Conservation (phyloP, 2,888 invertebrate species). For the Synanthedon tipuliformis region DNA sequence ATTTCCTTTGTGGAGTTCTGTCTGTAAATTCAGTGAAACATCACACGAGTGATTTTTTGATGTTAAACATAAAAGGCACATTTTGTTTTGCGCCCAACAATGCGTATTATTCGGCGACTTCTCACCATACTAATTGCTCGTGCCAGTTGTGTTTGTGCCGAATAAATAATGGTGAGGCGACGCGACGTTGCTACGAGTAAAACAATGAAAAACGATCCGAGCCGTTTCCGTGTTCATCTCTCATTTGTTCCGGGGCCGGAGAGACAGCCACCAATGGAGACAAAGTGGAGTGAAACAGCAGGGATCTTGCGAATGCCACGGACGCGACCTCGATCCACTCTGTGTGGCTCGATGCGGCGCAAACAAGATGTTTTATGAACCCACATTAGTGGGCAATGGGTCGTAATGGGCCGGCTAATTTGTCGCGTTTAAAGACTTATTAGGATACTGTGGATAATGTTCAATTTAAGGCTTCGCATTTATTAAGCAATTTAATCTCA, state of each 20-base stretch:
- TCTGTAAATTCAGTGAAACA: neutral
- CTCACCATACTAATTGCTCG: conserved; percentile 18
- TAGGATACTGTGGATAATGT: neutral
- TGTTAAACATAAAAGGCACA: neutral
- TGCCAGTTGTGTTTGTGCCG: conserved; percentile 8
- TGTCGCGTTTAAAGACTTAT: conserved; percentile 22
- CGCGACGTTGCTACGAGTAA: conserved; percentile 18
- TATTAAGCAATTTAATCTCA: too few relatives aligned
- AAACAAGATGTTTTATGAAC: conserved; percentile 62
- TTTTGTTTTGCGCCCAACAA: neutral
- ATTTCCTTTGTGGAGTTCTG: neutral
- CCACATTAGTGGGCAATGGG: conserved; percentile 49
- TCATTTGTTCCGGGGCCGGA: conserved; percentile 35
- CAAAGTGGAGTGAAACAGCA: conserved; percentile 51
- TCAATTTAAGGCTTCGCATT: neutral
- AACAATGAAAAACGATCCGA: conserved; percentile 44
- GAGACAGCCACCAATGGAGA: conserved; percentile 45
- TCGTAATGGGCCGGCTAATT: conserved; percentile 47
- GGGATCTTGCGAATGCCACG: conserved; percentile 35
- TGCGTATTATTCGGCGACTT: conserved; percentile 13
- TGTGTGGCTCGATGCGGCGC: conserved; percentile 42
- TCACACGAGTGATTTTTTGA: neutral
- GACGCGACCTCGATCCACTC: conserved; percentile 30
- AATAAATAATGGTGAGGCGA: conserved; percentile 7
- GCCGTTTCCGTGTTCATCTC: conserved; percentile 34